phyloP scores from a whole-genome alignment of 2,888 invertebrate species.

The Limnephilus lunatus region DNA sequence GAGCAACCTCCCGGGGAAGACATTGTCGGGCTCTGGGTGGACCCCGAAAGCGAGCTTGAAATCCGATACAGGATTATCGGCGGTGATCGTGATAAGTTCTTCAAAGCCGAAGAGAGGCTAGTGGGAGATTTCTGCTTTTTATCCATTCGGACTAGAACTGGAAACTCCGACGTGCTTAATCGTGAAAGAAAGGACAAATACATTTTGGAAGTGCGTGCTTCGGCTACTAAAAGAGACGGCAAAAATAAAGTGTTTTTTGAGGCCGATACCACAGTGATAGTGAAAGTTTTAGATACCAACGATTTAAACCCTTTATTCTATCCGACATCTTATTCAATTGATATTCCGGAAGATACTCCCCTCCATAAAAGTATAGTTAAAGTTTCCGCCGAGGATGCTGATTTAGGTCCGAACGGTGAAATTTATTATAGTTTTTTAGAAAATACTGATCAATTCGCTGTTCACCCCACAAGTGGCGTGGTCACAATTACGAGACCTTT shows the following conservation, averaged over 20 bases:
- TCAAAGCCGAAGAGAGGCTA: slow-evolving; percentile 92
- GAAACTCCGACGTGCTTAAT: slow-evolving; percentile 92
- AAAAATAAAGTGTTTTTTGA: slow-evolving; percentile 81
- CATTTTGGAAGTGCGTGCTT: slow-evolving; percentile 86
- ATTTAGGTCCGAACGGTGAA: slow-evolving; percentile 96
- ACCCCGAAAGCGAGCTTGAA: slow-evolving; percentile 74
- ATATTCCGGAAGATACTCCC: slow-evolving; percentile 92
- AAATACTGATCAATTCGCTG: slow-evolving; percentile 89
- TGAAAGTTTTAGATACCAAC: slow-evolving; percentile 89
- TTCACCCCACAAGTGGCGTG: slow-evolving; percentile 95
- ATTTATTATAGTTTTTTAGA: slow-evolving; percentile 96
- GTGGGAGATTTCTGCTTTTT: slow-evolving; percentile 98
- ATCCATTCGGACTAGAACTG: slow-evolving; percentile 91
- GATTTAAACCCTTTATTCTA: slow-evolving; percentile 96
- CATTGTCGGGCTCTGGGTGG: slow-evolving; percentile 87
- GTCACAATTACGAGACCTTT: slow-evolving; percentile 90
- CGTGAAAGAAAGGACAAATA: slow-evolving; percentile 93
- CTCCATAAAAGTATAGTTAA: slow-evolving; percentile 88
- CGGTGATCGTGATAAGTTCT: slow-evolving; percentile 93
- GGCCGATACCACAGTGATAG: slow-evolving; percentile 83
- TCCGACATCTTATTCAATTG: slow-evolving; percentile 90
- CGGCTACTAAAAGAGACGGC: slow-evolving; percentile 78
- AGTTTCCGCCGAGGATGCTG: slow-evolving; percentile 95
- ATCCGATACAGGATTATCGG: slow-evolving; percentile 91
- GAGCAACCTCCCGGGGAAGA: slow-evolving; percentile 83